A percentile compares a stretch with the other conserved stretches of the same genome.
Conservation (phyloP, 2,888 invertebrate species). For the Gerris lacustris region DNA sequence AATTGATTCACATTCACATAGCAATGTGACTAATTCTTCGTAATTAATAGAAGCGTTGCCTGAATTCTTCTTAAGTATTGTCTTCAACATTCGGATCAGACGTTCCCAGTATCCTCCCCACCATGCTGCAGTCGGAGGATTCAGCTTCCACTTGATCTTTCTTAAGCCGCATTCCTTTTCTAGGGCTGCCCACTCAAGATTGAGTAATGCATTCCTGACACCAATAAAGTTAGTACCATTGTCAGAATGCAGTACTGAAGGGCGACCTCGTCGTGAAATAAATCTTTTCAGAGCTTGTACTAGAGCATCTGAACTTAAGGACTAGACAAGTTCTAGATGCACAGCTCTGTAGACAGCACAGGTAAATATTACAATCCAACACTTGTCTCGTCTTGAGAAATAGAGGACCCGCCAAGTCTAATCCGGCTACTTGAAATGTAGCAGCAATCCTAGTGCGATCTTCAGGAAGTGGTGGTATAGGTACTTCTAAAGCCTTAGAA, state of each 20-base stretch:
- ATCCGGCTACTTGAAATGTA: conserved; percentile 28
- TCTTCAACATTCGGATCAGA: not conserved
- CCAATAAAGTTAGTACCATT: conserved; percentile 11
- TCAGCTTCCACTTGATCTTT: not conserved
- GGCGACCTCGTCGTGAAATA: conserved; percentile 27
- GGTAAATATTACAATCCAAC: conserved; percentile 32
- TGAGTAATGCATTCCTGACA: not conserved
- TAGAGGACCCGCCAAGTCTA: conserved; percentile 32
- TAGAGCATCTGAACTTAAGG: conserved; percentile 29
- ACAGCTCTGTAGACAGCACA: conserved; percentile 33
- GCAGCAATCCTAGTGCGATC: conserved; percentile 23
- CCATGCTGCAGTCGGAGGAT: not conserved
- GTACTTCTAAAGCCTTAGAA: conserved; percentile 7
- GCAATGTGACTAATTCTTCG: not conserved
- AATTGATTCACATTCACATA: not conserved
- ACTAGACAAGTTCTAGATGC: conserved; percentile 32
- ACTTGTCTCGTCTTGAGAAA: conserved; percentile 16
- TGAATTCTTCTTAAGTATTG: not conserved
- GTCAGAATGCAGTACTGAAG: not conserved
- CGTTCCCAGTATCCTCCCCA: not conserved
- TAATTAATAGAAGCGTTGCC: not conserved
- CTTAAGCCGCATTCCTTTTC: conserved; percentile 3
- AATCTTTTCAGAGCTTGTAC: conserved; percentile 30
- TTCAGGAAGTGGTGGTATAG: conserved; percentile 19
- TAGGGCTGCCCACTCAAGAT: conserved; percentile 9